phyloP scores from a whole-genome alignment of 1,140 invertebrate genomes.

The Armadillidium nasatum region DNA sequence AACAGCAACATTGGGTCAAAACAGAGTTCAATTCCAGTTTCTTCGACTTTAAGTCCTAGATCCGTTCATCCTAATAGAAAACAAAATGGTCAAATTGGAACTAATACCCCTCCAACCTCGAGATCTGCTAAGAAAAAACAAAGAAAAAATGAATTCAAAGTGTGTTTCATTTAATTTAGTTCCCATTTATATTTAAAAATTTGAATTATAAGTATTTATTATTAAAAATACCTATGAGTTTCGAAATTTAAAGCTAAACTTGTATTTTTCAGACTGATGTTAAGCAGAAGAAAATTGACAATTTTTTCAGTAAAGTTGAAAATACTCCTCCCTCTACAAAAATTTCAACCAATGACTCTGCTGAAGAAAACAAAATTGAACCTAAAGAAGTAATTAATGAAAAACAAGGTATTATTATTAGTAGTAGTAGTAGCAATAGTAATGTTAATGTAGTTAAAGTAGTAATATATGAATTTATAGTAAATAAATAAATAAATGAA shows the following conservation, averaged over 20 bases:
- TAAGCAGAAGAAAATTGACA: conserved; percentile 36
- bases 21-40: background rate
- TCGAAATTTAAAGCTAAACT: background rate
- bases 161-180: background rate
- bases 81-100: background rate
- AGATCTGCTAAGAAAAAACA: background rate
- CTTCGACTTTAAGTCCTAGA: conserved; percentile 14
- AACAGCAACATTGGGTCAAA: background rate
- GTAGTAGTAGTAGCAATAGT: too few species aligned
- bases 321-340: conserved; percentile 18
- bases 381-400: too few species aligned
- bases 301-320: conserved; percentile 31
- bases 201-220: background rate
- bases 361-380: too few species aligned
- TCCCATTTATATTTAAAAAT: background rate
- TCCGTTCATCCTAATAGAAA: background rate
- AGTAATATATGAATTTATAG: too few species aligned
- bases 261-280: conserved; percentile 21
- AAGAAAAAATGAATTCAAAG: conserved; percentile 9
- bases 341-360: too few species aligned
- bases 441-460: too few species aligned
- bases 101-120: background rate
- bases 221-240: background rate
- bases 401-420: too few species aligned
- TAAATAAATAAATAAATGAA: too few species aligned